A percentile compares a stretch with the other conserved stretches of the same genome.
Conservation (phyloP, 2,797 vertebrate species). For the Anguilla anguilla region DNA sequence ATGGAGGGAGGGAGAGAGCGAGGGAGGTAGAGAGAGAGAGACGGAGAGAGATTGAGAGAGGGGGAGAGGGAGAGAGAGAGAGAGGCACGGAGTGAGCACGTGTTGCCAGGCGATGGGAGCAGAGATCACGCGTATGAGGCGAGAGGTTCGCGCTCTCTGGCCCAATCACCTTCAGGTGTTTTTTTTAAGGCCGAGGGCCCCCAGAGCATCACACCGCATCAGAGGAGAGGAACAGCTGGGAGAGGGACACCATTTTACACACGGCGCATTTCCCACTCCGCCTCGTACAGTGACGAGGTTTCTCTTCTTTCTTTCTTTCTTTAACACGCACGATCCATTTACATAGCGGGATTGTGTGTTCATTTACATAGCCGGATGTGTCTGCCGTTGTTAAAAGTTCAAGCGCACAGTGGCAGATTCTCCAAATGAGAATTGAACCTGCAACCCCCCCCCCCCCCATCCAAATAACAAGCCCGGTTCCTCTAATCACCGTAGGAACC, state of each 20-base stretch:
- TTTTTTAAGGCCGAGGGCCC: neutral
- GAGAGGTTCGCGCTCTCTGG: neutral
- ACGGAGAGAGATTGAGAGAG: too few species aligned
- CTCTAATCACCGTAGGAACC: neutral
- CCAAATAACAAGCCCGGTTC: neutral
- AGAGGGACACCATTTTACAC: neutral
- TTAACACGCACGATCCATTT: neutral
- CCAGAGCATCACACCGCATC: neutral
- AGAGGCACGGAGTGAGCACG: too few species aligned
- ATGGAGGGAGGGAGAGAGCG: neutral
- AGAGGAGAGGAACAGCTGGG: neutral
- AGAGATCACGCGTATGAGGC: neutral
- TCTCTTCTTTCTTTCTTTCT: neutral
- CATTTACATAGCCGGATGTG: neutral
- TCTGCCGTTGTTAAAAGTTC: neutral
- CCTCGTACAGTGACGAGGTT: neutral
- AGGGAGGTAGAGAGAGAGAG: too few species aligned
- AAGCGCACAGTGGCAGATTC: neutral
- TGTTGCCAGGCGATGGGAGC: neutral
- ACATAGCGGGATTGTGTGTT: too few species aligned
- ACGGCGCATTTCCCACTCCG: neutral
- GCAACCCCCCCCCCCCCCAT: too few species aligned
- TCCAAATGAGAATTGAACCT: neutral
- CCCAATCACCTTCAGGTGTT: neutral
- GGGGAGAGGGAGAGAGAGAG: too few species aligned